Evolutionary conservation across 2,113 vertebrate species (phyloP), one percentile per base, ranked within the genome.

Genomic region (Climacteris rufus): DNA sequence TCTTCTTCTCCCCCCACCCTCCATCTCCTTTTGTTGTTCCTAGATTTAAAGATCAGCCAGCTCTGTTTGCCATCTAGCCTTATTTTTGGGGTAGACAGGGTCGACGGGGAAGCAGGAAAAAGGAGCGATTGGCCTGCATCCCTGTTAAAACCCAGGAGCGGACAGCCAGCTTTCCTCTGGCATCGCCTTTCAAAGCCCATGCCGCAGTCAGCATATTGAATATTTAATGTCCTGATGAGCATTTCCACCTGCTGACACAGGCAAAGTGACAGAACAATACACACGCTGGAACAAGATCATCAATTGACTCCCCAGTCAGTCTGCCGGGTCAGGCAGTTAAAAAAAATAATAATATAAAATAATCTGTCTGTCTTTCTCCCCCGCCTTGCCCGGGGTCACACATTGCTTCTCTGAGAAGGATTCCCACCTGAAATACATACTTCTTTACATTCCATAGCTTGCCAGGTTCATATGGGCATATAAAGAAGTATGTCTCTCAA

Each of bases 361-460:
- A 93, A 95, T 89, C 89, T 94, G 91, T 80, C 93, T 95, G 94
- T 68, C 89, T 92, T 83, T 95, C 76, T 92, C 84, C 93, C 89
- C 95, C 5, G 7, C 24, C 27, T 86, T 95, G 90, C 65, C 50
- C 8, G 6, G 72, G 95, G 53, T 94, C 83, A 91, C 95, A 94
- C 96, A 95, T 23, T 79, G 89, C 92, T 94, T 83, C 94, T 96
- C 97, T 79, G 98, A 96, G 97, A 95, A 95, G 90, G 94, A 86
- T 97, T 97, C 99, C 97, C 57, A 97, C 98, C 99, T 99, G 99
- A 98, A 98, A 99, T 99, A 99, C 99, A 99, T 99, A 99, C 99
- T 99, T 99, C 99, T 99, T 99, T 99, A 99, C 99, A 99, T 99
- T 99, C 99, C 99, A 99, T 99, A 99, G 98, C 97, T 98, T 98